Evolutionary conservation across 2,113 vertebrate genomes (phyloP), one percentile per base, ranked within the genome.

Genomic region (Nesogale talazaci): DNA sequence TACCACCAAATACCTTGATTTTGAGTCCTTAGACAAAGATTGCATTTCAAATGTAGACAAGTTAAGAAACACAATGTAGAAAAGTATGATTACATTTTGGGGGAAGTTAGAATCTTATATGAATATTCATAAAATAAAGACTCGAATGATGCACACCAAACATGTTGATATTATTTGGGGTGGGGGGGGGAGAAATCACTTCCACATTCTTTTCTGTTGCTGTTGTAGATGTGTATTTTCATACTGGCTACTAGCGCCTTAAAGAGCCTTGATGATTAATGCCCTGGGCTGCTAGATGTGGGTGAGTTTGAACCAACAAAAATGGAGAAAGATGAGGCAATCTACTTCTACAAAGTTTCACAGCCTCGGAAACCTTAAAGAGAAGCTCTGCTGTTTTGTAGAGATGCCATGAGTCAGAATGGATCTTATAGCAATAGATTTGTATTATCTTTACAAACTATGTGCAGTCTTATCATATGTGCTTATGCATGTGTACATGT

Each of bases 21-120:
- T 74, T 77, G 40, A 82, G 27, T 65, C 17, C 56, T 19, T 78
- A 52, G 34, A 78, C 14, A 88, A 34, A 3, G 67, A 36, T 94
- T 80, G n/a, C 5, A 70, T 88, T 84, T 82, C 27, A 81, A 88
- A 91, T 65, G 31, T 1, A 88, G 29, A 86, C 86, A 75, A 79
- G 42, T 90, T 63, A n/a, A 36, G 8, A 92, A 84, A 23, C 12
- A 79, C n/a, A 91, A 27, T 23, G 31, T 52, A 63, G 56, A 83
- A 52, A 93, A 57, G 23, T 23, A 27, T 15, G 59, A 20, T 11
- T 65, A 65, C 36, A 1, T 75, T 3, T 52, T 34, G 70, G 79
- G 61, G 42, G 42, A 10, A 40, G 34, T 78, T 89, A 86, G 42
- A 25, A 31, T 83, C 42, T 46, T 46, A 46, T 46, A 46, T 46